Evolutionary conservation across 1,140 invertebrate species (phyloP).

Genomic region (Brachionus asplanchnoidis): DNA sequence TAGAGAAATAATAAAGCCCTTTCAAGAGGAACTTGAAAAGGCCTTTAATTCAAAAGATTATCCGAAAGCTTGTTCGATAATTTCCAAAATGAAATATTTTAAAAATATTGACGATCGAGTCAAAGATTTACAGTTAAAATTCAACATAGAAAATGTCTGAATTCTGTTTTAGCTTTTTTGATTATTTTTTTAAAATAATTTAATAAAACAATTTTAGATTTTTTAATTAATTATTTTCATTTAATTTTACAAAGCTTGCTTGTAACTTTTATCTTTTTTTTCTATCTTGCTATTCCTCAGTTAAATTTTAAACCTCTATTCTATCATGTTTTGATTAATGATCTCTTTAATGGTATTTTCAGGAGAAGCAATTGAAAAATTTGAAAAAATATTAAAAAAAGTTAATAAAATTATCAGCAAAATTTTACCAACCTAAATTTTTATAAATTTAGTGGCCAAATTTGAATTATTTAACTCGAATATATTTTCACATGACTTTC

Average conservation of each 20-base stretch:
- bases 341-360: too few relatives aligned
- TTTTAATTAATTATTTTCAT: neutral
- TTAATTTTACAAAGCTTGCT: neutral
- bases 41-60: conserved; percentile 61
- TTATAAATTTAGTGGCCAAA: too few relatives aligned
- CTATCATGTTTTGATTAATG: too few relatives aligned
- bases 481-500: too few relatives aligned
- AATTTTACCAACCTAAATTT: too few relatives aligned
- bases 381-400: too few relatives aligned
- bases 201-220: neutral
- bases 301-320: too few relatives aligned
- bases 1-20: conserved; percentile 45
- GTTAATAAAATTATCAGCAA: too few relatives aligned
- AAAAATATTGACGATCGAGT: conserved; percentile 71
- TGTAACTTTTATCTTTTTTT: too few relatives aligned
- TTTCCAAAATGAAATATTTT: conserved; percentile 74
- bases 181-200: neutral
- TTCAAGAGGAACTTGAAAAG: conserved; percentile 53
- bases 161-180: neutral
- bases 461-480: too few relatives aligned
- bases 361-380: too few relatives aligned
- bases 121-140: conserved; percentile 64
- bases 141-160: conserved; percentile 40
- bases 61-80: conserved; percentile 59
- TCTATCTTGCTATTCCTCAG: too few relatives aligned